Conservation (phyloP, 2,797 vertebrate genomes). For the Sebastes wilsoni region DNA sequence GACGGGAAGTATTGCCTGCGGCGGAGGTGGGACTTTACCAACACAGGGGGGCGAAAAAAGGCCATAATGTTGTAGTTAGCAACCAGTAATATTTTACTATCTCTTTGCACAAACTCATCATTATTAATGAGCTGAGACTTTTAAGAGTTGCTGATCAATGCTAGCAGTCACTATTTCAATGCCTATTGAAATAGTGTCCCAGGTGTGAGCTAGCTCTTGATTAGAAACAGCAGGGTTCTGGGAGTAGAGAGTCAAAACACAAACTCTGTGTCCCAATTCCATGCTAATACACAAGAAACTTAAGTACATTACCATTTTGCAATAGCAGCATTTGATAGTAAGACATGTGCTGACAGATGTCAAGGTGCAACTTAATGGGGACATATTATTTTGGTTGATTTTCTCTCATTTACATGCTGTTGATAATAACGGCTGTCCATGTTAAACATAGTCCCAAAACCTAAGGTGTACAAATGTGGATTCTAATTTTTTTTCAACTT, state of each 20-base stretch:
- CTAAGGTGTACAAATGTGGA: no score
- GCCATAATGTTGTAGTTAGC: background rate
- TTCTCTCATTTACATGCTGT: no score
- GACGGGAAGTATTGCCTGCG: constrained; percentile 11
- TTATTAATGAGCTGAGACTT: constrained; percentile 5
- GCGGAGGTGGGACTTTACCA: background rate
- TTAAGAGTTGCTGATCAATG: background rate
- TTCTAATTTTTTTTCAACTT: no score
- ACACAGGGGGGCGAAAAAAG: background rate
- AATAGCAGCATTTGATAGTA: no score
- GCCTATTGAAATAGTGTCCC: background rate
- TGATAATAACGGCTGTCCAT: no score
- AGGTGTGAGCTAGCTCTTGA: background rate
- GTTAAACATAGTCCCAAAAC: no score
- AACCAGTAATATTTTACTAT: background rate
- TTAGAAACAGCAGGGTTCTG: background rate
- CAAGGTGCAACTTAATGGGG: no score
- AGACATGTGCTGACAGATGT: no score
- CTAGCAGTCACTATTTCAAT: background rate
- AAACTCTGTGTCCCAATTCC: background rate
- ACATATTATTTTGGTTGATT: no score
- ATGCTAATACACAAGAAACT: no score
- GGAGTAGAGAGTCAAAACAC: background rate
- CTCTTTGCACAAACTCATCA: background rate
- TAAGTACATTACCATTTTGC: no score